Evolutionary conservation across 2,797 vertebrate genomes (phyloP), one percentile per base, ranked within the genome.

Genomic region (Epinephelus awoara): DNA sequence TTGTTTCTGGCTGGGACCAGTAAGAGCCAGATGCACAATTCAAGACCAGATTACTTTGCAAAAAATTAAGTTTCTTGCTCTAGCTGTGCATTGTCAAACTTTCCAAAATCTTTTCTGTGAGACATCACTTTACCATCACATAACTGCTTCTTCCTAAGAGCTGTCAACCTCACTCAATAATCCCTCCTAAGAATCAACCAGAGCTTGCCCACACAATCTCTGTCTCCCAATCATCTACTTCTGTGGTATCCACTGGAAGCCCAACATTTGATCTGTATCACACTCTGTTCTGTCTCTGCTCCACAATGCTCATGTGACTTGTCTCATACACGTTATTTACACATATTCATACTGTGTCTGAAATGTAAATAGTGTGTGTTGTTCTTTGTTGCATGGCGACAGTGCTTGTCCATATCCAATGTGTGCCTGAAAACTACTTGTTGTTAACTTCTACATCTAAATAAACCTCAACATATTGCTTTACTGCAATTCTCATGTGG

Each of bases 91-190:
- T 42, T 66, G 61, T 25, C 19, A 52, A 15, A 27, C 46, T 51
- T 38, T 56, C 27, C 17, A 5, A 55, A 58, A 58, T 40, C 34
- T 54, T 51, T 67, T 49, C 46, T 59, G 21, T n/a, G 79, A 44
- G 56, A 23, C 21, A 18, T 49, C 42, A 47, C 13, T 27, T 50
- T 11, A 34, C 21, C 19, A 29, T 27, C 11, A 34, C 34, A 17
- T 1, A 42, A 21, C 38, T 29, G 19, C 40, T 62, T 47, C 40
- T 6, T 55, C 56, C 50, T 27, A 38, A 55, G 46, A 54, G 23
- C 6, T 12, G 15, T 76, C 40, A 55, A 47, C 56, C 49, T 38
- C 47, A 62, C 56, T 58, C 63, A 44, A 67, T 46, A 67, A 58
- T 46, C 25, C 46, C 29, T 66, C 17, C 6, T 6, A 64, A 51